Evolutionary conservation across 2,113 vertebrate species (phyloP), one percentile per base, ranked within the genome.

Genomic region (Tringa solitaria): DNA sequence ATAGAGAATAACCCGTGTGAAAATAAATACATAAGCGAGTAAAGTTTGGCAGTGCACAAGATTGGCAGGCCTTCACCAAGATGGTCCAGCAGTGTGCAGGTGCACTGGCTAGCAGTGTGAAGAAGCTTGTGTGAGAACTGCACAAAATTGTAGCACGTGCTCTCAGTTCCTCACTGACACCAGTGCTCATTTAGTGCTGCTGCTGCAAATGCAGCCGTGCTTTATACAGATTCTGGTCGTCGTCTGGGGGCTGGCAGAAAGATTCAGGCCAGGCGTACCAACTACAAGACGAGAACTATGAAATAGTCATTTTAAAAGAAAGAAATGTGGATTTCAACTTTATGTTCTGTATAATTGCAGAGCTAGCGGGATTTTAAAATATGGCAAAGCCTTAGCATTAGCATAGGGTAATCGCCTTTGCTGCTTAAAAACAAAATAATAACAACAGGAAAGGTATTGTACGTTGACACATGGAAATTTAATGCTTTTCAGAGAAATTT

Each of bases 401-500:
- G 60, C 77, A 86, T 68, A 75, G 76, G 39, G 80, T 86, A 94
- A 95, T 96, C 90, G 63, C 75, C 61, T 94, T 95, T 69, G 68
- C 45, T 70, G 73, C 92, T 88, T 81, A 94, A 95, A 95, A 90
- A 51, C 39, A 87, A 94, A 94, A 95, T 80, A 95, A 51, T 94
- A 93, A 81, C 68, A 89, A 95, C 93, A 95, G 80, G 72, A 89
- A 84, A 81, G 74, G 59, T 96, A 87, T 75, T 83, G n/a, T 54
- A 87, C 37, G 4, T 88, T 63, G 74, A 81, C 89, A 72, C 63
- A 76, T 84, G 61, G 92, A 92, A 91, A 94, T 82, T 27, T 89
- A 94, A 61, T 80, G 46, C 74, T 95, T 98, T 96, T 88, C 65
- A 67, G 94, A 77, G 51, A 96, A 95, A 89, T 97, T 93, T 97